Conservation (phyloP, 2,888 invertebrate genomes). For the Unio pictorum region DNA sequence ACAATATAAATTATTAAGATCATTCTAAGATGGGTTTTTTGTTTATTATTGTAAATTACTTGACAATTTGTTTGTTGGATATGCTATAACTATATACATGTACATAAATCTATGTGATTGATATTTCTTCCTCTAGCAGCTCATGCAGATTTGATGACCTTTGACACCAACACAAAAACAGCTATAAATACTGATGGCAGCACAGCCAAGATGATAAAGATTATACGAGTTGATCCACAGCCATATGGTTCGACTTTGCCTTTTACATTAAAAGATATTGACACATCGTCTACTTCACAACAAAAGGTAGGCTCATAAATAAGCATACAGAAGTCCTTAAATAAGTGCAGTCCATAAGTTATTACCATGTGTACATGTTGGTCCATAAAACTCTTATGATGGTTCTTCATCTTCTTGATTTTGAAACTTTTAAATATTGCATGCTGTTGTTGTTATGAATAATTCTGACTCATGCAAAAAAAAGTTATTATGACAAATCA, state of each 20-base stretch:
- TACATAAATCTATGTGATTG: too few species aligned
- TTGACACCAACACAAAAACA: constrained; percentile 33
- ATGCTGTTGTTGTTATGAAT: too few species aligned
- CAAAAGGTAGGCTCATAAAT: constrained; percentile 24
- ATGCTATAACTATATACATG: neutral
- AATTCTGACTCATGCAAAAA: too few species aligned
- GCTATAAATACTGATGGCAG: constrained; percentile 20
- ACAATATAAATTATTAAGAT: neutral
- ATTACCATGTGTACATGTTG: neutral
- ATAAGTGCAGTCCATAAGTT: too few species aligned
- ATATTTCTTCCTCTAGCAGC: constrained; percentile 11
- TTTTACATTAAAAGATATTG: constrained; percentile 60
- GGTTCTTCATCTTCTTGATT: too few species aligned
- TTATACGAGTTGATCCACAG: constrained; percentile 30
- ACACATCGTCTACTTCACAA: constrained; percentile 14
- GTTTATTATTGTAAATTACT: too few species aligned
- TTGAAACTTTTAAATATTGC: too few species aligned
- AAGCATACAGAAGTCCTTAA: neutral
- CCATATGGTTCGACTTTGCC: constrained; percentile 39
- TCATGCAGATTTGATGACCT: constrained; percentile 35
- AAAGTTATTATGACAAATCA: too few species aligned
- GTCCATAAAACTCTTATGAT: neutral
- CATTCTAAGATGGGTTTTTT: too few species aligned
- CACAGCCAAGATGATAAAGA: constrained; percentile 37
- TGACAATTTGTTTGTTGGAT: neutral